These are phyloP conservation scores for Porites divaricata DNA, from an alignment of 92 coral and sea anemone genomes.

Conservation along the genomic window DNA sequence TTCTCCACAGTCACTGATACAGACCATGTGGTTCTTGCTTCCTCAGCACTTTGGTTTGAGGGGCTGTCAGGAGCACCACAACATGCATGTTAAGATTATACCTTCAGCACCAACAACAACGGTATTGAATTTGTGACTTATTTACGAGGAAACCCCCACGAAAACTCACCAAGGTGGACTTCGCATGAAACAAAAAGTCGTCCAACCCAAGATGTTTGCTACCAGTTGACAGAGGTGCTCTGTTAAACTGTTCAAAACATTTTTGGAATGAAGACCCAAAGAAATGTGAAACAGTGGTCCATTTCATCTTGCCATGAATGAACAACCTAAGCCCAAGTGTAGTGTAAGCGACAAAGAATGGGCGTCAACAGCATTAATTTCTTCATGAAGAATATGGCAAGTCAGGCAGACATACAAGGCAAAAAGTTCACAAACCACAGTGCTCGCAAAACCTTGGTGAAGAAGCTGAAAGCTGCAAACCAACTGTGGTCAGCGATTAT, in stretches of 20 bases:
- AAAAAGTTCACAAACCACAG: conserved; percentile 34
- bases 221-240: conserved; percentile 26
- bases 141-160: conserved; percentile 44
- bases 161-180: conserved; percentile 46
- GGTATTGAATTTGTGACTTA: conserved; percentile 13
- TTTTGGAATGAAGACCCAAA: conserved; percentile 10
- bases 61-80: conserved; percentile 50
- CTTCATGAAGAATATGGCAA: conserved; percentile 15
- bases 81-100: conserved; percentile 51
- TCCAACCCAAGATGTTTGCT: conserved; percentile 34
- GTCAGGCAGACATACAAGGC: background rate
- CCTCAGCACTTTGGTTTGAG: background rate
- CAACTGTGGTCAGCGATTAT: conserved; percentile 27
- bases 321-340: conserved; percentile 33
- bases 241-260: conserved; percentile 1
- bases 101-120: conserved; percentile 14
- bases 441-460: conserved; percentile 14
- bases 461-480: conserved; percentile 46
- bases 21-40: no score
- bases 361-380: conserved; percentile 34
- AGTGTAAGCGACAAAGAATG: conserved; percentile 44
- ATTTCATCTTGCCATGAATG: conserved; percentile 13
- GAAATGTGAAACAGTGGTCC: conserved; percentile 36
- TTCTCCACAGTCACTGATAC: background rate
- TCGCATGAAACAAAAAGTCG: conserved; percentile 9